Evolutionary conservation across 2,797 vertebrate genomes (phyloP).

Genomic region (Pseudochaenichthys georgianus): DNA sequence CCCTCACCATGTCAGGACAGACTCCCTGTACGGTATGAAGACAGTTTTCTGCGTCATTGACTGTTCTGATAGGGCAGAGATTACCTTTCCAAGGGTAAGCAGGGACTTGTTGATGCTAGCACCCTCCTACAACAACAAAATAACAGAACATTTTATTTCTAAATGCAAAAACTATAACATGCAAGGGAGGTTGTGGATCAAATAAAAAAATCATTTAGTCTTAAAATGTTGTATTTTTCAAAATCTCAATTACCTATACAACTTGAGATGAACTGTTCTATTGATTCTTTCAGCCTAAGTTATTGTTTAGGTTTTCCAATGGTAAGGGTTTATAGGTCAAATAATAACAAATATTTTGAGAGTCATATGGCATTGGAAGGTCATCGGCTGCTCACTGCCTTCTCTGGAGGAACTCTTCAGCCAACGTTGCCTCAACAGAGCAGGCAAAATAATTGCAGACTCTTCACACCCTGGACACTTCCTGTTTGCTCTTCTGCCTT

Average conservation of each 20-base stretch:
- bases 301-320: background rate
- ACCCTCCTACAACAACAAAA: conserved; percentile 88
- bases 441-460: too few species aligned
- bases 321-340: too few species aligned
- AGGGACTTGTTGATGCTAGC: conserved; percentile 97
- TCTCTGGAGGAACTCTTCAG: too few species aligned
- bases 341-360: background rate
- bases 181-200: background rate
- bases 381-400: too few species aligned
- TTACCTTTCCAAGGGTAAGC: conserved; percentile 95
- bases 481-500: too few species aligned
- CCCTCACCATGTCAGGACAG: conserved; percentile 94
- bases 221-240: background rate
- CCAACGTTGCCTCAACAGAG: too few species aligned
- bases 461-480: too few species aligned
- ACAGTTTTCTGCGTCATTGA: conserved; percentile 86
- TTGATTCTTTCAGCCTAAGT: background rate
- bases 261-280: background rate
- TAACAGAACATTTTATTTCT: background rate
- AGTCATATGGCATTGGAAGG: too few species aligned
- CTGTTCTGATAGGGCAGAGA: conserved; percentile 94
- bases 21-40: conserved; percentile 96
- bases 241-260: background rate
- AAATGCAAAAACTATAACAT: background rate
- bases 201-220: background rate